Conservation (phyloP, 2,797 vertebrate species). For the Florisuga fusca region DNA sequence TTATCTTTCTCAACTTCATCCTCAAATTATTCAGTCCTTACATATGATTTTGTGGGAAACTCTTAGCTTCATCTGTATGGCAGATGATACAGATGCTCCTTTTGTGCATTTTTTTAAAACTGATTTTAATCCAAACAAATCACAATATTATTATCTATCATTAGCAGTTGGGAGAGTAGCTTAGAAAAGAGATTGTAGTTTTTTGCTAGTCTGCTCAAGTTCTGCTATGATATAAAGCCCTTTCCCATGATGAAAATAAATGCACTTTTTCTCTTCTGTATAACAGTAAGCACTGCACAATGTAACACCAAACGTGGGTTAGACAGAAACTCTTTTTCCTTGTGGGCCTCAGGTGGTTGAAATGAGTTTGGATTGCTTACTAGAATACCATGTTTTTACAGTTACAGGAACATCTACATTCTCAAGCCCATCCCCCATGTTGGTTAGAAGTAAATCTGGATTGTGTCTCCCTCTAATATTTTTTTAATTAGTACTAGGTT, state of each 20-base stretch:
- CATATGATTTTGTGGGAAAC: conserved; percentile 49
- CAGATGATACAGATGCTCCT: conserved; percentile 50
- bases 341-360: neutral
- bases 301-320: neutral
- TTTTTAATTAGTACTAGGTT: neutral
- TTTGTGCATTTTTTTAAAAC: neutral
- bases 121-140: conserved; percentile 25
- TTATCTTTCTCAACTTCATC: conserved; percentile 38
- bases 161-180: neutral
- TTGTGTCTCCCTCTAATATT: neutral
- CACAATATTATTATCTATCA: neutral
- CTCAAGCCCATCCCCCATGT: neutral
- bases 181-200: neutral
- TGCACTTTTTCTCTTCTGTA: neutral
- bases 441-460: neutral
- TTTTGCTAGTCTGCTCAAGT: neutral
- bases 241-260: neutral
- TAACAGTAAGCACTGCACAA: neutral
- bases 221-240: neutral
- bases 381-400: neutral
- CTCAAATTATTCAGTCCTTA: conserved; percentile 28
- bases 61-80: conserved; percentile 55
- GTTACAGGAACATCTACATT: conserved; percentile 2
- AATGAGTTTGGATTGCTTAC: conserved; percentile 31
- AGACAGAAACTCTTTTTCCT: conserved; percentile 25